These are phyloP conservation scores for Deladenus siricidicola DNA, from an alignment of 2,888 invertebrate genomes.

Conservation along the genomic window DNA sequence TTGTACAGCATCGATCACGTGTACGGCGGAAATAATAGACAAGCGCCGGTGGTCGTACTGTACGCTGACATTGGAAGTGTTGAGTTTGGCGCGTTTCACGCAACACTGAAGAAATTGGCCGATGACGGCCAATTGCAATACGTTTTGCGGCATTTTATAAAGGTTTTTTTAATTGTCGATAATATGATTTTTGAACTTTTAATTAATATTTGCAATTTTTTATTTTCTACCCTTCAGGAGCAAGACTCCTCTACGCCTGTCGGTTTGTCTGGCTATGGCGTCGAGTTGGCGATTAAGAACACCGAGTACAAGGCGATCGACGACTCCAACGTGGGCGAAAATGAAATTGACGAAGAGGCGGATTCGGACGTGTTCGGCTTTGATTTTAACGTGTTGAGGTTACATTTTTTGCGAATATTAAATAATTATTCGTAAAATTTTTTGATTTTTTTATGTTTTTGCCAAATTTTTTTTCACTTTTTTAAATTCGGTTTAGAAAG, in stretches of 20 bases:
- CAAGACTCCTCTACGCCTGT: constrained; percentile 57
- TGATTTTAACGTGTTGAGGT: constrained; percentile 77
- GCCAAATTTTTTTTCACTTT: constrained; percentile 8
- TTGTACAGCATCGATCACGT: constrained; percentile 22
- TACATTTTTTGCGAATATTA: neutral
- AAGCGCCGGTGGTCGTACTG: constrained; percentile 60
- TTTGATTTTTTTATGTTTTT: neutral
- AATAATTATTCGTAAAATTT: neutral
- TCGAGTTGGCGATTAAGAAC: constrained; percentile 93
- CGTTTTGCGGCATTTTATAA: constrained; percentile 76
- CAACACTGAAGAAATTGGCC: constrained; percentile 65
- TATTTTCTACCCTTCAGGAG: neutral
- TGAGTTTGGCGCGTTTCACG: constrained; percentile 70
- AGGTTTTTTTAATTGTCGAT: constrained; percentile 58
- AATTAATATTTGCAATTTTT: neutral
- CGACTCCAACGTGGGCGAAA: constrained; percentile 62
- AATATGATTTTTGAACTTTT: neutral
- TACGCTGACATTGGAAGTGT: constrained; percentile 80
- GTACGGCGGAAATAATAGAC: constrained; percentile 17
- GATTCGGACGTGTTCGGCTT: constrained; percentile 75
- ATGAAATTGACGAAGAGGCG: constrained; percentile 36
- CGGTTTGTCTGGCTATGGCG: constrained; percentile 88
- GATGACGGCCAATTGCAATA: constrained; percentile 70
- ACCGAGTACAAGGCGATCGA: constrained; percentile 99
- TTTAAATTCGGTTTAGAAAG: constrained; percentile 54